Conservation (phyloP, 2,888 invertebrate species). For the Yponomeuta evonymella region DNA sequence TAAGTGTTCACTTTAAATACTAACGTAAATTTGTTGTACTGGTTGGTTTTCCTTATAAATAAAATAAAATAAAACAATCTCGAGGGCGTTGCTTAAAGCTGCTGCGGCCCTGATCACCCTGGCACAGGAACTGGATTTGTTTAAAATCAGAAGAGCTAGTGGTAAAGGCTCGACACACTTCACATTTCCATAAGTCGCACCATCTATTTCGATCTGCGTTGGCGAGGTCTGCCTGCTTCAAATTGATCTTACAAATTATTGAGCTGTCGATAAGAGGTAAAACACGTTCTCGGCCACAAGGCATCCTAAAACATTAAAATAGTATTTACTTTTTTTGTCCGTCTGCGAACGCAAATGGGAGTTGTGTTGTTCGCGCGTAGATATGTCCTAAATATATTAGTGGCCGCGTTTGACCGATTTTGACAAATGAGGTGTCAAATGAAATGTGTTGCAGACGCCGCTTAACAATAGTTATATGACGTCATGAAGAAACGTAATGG, state of each 20-base stretch:
- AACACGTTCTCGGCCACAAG: neutral
- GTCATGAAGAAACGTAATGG: too few species aligned
- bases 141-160: neutral
- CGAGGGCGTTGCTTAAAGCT: constrained; percentile 26
- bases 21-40: too few species aligned
- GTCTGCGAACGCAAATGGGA: neutral
- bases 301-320: neutral
- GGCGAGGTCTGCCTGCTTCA: neutral
- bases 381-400: too few species aligned
- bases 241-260: neutral
- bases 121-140: neutral
- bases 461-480: too few species aligned
- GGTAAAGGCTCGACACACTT: neutral
- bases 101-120: neutral
- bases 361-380: too few species aligned
- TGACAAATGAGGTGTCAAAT: too few species aligned
- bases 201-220: neutral
- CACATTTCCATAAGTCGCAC: neutral
- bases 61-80: constrained; percentile 20
- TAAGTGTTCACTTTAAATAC: too few species aligned
- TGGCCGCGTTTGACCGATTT: too few species aligned
- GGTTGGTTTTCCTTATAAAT: too few species aligned
- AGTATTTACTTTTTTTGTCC: neutral
- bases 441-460: too few species aligned
- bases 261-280: neutral